Percentiles rank a stretch among this genome's conserved stretches.
phyloP scores from a whole-genome alignment of 2,113 vertebrate species.

The Heptranchias perlo region DNA sequence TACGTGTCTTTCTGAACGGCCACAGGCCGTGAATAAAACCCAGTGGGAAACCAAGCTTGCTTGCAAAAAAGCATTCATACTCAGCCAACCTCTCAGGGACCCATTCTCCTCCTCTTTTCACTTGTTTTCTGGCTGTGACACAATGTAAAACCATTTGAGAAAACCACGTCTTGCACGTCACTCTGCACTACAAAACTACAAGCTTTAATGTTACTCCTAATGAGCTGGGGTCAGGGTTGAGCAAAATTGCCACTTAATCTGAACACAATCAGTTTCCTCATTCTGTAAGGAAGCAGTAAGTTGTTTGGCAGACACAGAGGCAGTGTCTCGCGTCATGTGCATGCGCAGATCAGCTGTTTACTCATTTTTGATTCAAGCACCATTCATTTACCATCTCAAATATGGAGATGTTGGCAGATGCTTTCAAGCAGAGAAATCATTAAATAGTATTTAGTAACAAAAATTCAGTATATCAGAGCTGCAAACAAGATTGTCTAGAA shows the following conservation, averaged over 20 bases:
- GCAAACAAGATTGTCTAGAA: background rate
- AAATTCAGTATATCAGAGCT: background rate
- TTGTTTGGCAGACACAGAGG: background rate
- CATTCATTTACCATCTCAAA: background rate
- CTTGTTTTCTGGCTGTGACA: conserved; percentile 30
- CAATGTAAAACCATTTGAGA: conserved; percentile 10
- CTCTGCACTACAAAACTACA: conserved; percentile 11
- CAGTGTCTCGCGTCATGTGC: background rate
- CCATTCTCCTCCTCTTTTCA: conserved; percentile 13
- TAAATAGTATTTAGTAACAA: background rate
- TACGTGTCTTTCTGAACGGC: background rate
- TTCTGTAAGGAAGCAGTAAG: background rate
- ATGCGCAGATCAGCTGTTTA: background rate
- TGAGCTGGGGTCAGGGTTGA: conserved; percentile 3
- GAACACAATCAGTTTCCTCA: background rate
- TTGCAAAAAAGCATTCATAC: conserved; percentile 26
- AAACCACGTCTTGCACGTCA: conserved; percentile 20
- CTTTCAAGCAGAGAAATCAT: background rate
- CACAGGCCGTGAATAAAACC: conserved; percentile 17
- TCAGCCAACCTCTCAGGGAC: background rate
- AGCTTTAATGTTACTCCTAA: conserved; percentile 20
- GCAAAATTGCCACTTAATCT: conserved; percentile 2
- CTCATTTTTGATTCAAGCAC: conserved; percentile 5
- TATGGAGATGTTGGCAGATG: background rate
- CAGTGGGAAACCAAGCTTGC: conserved; percentile 15